These are phyloP conservation scores for Myrmecophaga tridactyla DNA, from an alignment of 2,113 vertebrate genomes.

Conservation along the genomic window DNA sequence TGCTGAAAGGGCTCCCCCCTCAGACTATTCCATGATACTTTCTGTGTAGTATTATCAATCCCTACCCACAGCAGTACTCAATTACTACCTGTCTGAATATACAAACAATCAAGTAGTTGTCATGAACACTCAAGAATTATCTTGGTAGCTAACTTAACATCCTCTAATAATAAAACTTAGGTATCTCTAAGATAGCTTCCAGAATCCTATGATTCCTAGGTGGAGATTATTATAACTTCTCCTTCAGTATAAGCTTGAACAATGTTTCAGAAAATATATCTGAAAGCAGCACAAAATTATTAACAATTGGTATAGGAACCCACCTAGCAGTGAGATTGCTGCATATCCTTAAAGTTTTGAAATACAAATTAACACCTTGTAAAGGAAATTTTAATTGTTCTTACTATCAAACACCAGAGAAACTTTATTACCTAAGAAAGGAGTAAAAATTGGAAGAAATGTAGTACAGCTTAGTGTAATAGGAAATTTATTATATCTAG, in stretches of 20 bases:
- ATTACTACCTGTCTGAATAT: background rate
- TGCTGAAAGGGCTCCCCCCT: background rate
- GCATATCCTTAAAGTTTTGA: constrained; percentile 3
- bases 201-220: background rate
- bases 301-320: background rate
- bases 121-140: background rate
- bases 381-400: background rate
- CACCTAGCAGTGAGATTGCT: background rate
- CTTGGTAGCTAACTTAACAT: background rate
- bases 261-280: background rate
- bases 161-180: background rate
- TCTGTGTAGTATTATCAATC: background rate
- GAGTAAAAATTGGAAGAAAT: background rate
- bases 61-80: background rate
- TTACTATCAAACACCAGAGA: constrained; percentile 15
- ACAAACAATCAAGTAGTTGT: background rate
- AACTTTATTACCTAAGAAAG: background rate
- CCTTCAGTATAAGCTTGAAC: background rate
- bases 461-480: background rate
- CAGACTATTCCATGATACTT: background rate
- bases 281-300: background rate
- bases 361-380: background rate
- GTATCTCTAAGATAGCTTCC: background rate
- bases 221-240: background rate
- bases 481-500: background rate